Percentiles rank a stretch among this genome's conserved stretches.
Evolutionary conservation across 1,140 invertebrate species (phyloP).

Genomic region (Tenebrio molitor): DNA sequence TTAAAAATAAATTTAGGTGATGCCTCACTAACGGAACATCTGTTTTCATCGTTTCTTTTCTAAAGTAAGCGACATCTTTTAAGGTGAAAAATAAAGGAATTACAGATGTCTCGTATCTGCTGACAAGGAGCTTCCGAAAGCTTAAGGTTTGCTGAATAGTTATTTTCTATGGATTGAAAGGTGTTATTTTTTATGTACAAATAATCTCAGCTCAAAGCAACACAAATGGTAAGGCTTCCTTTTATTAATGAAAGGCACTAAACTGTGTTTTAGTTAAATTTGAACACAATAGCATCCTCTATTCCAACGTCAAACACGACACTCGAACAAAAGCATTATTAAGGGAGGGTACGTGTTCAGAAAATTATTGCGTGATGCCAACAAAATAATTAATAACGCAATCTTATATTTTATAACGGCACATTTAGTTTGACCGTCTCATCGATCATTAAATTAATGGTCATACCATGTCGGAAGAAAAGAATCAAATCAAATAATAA

Average conservation of each 20-base stretch:
- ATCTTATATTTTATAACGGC: slow-evolving; percentile 20
- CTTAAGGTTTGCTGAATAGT: slow-evolving; percentile 5
- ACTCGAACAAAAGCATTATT: slow-evolving; percentile 33
- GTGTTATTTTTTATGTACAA: slow-evolving; percentile 6
- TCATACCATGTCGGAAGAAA: background rate
- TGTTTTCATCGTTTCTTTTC: no score
- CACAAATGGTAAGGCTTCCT: slow-evolving; percentile 14
- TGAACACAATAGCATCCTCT: slow-evolving; percentile 19
- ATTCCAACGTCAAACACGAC: slow-evolving; percentile 26
- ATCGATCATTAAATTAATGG: slow-evolving; percentile 24
- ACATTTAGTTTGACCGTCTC: slow-evolving; percentile 7
- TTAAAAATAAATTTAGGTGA: no score
- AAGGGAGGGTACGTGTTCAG: slow-evolving; percentile 32
- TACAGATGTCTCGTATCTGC: slow-evolving; percentile 22
- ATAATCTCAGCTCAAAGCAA: slow-evolving; percentile 4
- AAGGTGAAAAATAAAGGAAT: slow-evolving; percentile 33
- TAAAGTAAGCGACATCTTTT: slow-evolving; percentile 17
- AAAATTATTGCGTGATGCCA: slow-evolving; percentile 35
- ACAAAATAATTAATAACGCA: slow-evolving; percentile 38
- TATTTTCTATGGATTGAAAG: slow-evolving; percentile 6
- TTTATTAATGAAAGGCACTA: slow-evolving; percentile 36
- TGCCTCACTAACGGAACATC: no score
- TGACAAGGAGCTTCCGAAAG: slow-evolving; percentile 3
- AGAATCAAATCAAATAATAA: slow-evolving; percentile 33
- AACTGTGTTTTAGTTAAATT: slow-evolving; percentile 41